Conservation (phyloP, 2,888 invertebrate genomes). For the Drosophila percnosoma region DNA sequence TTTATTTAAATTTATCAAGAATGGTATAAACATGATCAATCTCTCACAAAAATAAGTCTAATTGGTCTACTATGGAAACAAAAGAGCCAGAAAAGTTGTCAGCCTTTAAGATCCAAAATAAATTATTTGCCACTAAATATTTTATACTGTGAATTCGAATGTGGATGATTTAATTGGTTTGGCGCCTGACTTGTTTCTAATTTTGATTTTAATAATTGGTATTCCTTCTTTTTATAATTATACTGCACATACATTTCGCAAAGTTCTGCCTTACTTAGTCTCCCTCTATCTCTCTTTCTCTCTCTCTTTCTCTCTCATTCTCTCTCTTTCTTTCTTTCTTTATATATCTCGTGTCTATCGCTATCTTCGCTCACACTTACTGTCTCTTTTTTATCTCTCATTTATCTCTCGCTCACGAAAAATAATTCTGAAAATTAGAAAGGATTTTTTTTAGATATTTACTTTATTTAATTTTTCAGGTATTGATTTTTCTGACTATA, state of each 20-base stretch:
- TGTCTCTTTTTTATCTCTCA: constrained; percentile 6
- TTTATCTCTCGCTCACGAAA: too few relatives aligned
- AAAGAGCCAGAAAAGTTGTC: not conserved
- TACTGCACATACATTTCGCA: constrained; percentile 25
- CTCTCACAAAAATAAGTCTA: not conserved
- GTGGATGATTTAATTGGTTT: too few relatives aligned
- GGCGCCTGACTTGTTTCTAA: not conserved
- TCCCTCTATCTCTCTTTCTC: not conserved
- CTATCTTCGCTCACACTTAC: constrained; percentile 30
- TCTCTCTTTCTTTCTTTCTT: not conserved
- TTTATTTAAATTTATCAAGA: not conserved
- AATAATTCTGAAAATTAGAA: too few relatives aligned
- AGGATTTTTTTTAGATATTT: too few relatives aligned
- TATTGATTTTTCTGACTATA: too few relatives aligned
- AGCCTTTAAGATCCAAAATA: not conserved
- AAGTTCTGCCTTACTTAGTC: constrained; percentile 10
- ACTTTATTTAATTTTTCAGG: not conserved
- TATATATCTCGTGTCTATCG: not conserved
- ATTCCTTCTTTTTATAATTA: not conserved
- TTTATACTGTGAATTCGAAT: too few relatives aligned
- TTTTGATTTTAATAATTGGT: not conserved
- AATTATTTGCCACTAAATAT: too few relatives aligned
- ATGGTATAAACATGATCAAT: not conserved
- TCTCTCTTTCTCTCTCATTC: not conserved
- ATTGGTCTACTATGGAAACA: not conserved